phyloP scores from a whole-genome alignment of 2,113 vertebrate genomes.

The Chaetorhynchus papuensis region DNA sequence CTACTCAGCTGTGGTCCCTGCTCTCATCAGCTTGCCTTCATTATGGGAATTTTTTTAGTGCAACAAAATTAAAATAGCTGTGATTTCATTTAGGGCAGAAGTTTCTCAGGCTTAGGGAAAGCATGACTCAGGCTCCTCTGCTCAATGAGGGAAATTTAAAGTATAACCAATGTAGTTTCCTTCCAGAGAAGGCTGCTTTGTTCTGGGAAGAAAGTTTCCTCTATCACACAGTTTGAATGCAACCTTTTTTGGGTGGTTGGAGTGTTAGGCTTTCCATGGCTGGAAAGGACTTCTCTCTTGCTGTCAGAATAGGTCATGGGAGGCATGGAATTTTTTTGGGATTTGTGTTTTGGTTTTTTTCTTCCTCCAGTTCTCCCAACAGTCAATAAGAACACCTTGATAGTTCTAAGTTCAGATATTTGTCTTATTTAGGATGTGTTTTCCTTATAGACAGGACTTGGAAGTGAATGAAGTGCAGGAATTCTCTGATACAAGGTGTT shows the following conservation, averaged over 20 bases:
- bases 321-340: not conserved
- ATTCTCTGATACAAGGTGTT: not conserved
- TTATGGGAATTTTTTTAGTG: not conserved
- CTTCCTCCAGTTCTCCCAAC: not conserved
- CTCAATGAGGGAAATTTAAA: not conserved
- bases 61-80: not conserved
- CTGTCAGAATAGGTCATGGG: not conserved
- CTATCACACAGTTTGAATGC: not conserved
- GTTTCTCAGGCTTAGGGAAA: not conserved
- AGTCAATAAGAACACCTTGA: not conserved
- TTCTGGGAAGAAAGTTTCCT: not conserved
- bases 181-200: not conserved
- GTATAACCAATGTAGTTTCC: not conserved
- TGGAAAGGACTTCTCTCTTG: not conserved
- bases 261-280: not conserved
- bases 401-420: not conserved
- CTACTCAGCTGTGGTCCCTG: not conserved
- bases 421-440: not conserved
- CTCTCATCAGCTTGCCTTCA: not conserved
- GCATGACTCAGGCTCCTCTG: accelerated
- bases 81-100: not conserved
- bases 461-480: not conserved
- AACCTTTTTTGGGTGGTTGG: not conserved
- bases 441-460: not conserved
- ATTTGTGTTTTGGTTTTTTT: not conserved